Base-by-base conservation (phyloP, 2,113 vertebrate species). In the Gorsachius goisagi region DNA sequence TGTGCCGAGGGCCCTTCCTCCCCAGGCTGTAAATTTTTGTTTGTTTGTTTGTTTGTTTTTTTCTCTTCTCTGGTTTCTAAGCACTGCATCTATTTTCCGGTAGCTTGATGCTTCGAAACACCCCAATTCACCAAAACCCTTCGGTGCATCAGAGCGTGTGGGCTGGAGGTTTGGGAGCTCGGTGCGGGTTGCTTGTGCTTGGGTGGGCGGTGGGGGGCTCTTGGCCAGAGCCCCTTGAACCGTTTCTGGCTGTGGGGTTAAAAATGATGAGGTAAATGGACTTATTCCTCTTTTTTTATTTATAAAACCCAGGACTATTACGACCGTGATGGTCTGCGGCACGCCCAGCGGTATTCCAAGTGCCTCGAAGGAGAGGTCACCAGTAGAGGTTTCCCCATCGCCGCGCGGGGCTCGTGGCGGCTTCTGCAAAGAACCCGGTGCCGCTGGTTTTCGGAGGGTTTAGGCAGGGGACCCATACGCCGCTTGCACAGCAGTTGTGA, bases 251-350 rank as follows among this genome's bases (percentile, higher is more conserved):
- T 3, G 35, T 1, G 44, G 64, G n/a, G n/a, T n/a, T 28, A 28
- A 35, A 59, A 28, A 15, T n/a, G 13, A 7, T 8, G 50, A 15
- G 10, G 4, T 5, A 33, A 35, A 32, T 12, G n/a, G 30, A 17
- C 20, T 41, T 56, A 6, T 3, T 4, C 32, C 20, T 17, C 30
- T 52, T 47, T 20, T 30, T 12, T 5, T n/a, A 7, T 11, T 16
- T 21, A 26, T 1, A 44, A 72, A 44, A n/a, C 5, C 15, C 14
- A 27, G 17, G 7, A 3, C 44, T 21, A 1, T 7, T 17, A 6
- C 2, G 49, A 26, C 6, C 15, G 2, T 1, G 32, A 22, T 1
- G 28, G 9, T 32, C 23, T 49, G 2, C 37, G 10, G 32, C 2
- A 1, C 2, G 26, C 30, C 13, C 0, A 5, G 27, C 22, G 30